These are phyloP conservation scores for Parasteatoda tepidariorum DNA, from an alignment of 1,140 invertebrate species.

Conservation along the genomic window DNA sequence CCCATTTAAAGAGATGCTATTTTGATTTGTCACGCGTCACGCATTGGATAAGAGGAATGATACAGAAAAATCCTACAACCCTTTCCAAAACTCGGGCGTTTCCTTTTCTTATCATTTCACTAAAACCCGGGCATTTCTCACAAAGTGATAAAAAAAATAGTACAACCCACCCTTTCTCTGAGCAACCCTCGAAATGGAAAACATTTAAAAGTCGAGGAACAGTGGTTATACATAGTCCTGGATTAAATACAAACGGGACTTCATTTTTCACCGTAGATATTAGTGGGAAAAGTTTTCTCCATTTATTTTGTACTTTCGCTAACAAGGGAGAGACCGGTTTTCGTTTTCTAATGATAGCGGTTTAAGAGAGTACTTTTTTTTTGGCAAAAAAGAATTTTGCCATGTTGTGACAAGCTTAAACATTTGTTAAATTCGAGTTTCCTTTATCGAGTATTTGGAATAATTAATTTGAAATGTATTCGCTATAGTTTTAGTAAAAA, in stretches of 20 bases:
- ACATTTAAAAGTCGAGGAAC: slow-evolving; percentile 23
- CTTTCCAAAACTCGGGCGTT: background rate
- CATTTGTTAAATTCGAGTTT: too few species aligned
- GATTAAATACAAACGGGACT: slow-evolving; percentile 25
- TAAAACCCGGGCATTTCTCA: slow-evolving; percentile 20
- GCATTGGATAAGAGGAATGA: too few species aligned
- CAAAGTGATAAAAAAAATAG: background rate
- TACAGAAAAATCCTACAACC: too few species aligned
- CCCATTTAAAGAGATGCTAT: too few species aligned
- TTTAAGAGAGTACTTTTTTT: background rate
- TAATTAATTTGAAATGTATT: too few species aligned
- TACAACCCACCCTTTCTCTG: background rate
- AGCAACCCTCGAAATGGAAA: background rate
- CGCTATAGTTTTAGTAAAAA: too few species aligned
- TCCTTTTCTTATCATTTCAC: slow-evolving; percentile 5
- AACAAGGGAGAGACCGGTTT: background rate
- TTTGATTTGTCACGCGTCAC: slow-evolving; percentile 24
- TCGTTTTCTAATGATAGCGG: background rate
- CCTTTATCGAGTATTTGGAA: too few species aligned
- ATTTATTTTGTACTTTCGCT: background rate
- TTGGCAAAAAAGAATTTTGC: background rate
- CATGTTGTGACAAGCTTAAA: background rate
- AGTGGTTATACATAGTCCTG: background rate
- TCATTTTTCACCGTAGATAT: slow-evolving; percentile 13
- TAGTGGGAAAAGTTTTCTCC: background rate